A percentile compares a stretch with the other conserved stretches of the same genome.
Conservation (phyloP, 2,113 vertebrate species). For the Pelecanus crispus region DNA sequence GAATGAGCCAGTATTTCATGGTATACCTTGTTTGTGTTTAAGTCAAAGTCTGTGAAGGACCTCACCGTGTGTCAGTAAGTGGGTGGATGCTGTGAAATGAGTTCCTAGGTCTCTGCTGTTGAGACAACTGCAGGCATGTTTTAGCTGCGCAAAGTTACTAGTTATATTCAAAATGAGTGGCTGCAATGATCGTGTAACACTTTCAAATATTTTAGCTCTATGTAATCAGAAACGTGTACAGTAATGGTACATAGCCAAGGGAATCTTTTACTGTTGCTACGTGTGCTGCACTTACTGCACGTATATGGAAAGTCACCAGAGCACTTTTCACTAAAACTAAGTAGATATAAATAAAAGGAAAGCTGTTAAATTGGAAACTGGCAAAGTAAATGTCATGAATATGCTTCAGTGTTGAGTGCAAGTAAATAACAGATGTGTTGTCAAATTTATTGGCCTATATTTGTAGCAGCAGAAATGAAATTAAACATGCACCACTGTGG, state of each 20-base stretch:
- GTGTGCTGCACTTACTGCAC: neutral
- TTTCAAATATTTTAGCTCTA: neutral
- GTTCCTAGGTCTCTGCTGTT: neutral
- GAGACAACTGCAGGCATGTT: neutral
- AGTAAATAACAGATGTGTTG: constrained; percentile 67
- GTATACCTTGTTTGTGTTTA: neutral
- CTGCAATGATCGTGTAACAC: neutral
- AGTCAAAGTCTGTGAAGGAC: neutral
- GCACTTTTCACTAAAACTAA: constrained; percentile 39
- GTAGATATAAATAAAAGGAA: constrained; percentile 62
- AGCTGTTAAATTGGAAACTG: constrained; percentile 56
- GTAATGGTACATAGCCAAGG: neutral
- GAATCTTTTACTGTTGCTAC: constrained; percentile 13
- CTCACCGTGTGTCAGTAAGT: neutral
- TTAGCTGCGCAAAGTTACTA: neutral
- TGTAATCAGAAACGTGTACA: neutral
- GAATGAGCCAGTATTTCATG: neutral
- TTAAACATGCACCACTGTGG: constrained; percentile 21
- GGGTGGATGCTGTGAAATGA: neutral
- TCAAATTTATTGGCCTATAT: constrained; percentile 56
- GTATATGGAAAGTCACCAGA: constrained; percentile 29
- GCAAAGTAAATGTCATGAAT: constrained; percentile 57
- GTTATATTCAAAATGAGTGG: neutral
- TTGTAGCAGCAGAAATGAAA: constrained; percentile 50
- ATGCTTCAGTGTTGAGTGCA: constrained; percentile 41